Base-by-base conservation (phyloP, 2,797 vertebrate species). In the Cetoscarus ocellatus region DNA sequence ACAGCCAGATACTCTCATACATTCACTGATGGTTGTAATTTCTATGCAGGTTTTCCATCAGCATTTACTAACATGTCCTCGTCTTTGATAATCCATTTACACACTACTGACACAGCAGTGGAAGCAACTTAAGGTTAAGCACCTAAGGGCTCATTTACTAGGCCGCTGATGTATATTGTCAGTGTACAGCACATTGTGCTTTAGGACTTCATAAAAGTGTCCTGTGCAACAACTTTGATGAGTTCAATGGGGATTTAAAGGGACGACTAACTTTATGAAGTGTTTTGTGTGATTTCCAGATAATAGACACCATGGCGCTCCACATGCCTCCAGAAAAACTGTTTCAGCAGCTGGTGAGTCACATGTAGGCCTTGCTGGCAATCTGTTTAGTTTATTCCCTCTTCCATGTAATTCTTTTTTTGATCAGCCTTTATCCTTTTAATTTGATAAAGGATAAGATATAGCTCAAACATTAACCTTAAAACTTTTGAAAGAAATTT, bases 281-380 rank as follows among this genome's bases (percentile, higher is more conserved):
- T 49, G 1, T 75, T 45, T 52, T 52, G 12, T 36, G 65, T 3
- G 61, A 0, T 54, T 73, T 79, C 9, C 73, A 98, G 97, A 95
- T 98, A 9, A 95, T 98, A 51, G 96, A 98, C 77, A 96, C 95
- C 6, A 91, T 98, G 91, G 96, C 96, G 0, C 93, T 98, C 15
- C 96, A 97, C 53, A 94, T 98, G 86, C 95, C 96, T 5, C 95
- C 96, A 0, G 96, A 97, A 84, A 97, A 96, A 74, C 94, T 98
- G 27, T 96, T 97, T 76, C 85, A 93, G 5, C 95, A 96, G 6
- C 75, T 98, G 88, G 97, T 97, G 74, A 91, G 95, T 87, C 3
- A 19, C 3, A 12, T 55, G 15, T 10, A 10, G 4, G 67, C 66
- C 13, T n/a, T 27, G 2, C 43, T 17, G 59, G 57, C 10, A n/a